Percentiles rank a stretch among this genome's conserved stretches.
phyloP scores from a whole-genome alignment of 2,888 invertebrate genomes.

The Drosophila nr. perissopoda region DNA sequence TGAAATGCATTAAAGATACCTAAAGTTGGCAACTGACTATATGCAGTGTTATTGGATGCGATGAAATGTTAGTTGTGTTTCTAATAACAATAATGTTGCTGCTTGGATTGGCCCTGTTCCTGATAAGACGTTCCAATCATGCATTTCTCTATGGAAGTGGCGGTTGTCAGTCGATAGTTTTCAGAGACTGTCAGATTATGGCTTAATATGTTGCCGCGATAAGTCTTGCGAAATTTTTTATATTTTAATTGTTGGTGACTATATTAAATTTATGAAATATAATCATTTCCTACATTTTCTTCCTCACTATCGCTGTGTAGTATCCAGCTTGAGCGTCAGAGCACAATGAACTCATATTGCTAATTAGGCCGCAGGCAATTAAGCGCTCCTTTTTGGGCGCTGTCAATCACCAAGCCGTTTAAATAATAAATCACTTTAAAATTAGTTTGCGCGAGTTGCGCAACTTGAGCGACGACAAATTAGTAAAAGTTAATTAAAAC shows the following conservation, averaged over 20 bases:
- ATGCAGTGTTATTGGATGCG: not conserved
- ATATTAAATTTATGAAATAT: not conserved
- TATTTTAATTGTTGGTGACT: not conserved
- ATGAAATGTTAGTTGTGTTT: constrained; percentile 3
- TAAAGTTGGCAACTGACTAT: constrained; percentile 7
- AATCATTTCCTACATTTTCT: not conserved
- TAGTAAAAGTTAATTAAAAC: constrained; percentile 80
- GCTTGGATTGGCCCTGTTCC: constrained; percentile 12
- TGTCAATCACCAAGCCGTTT: constrained; percentile 76
- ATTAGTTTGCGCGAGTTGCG: constrained; percentile 75
- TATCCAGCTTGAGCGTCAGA: not conserved
- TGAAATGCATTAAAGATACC: not conserved
- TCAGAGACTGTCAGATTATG: constrained; percentile 46
- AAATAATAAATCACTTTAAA: constrained; percentile 82
- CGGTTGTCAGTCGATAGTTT: constrained; percentile 34
- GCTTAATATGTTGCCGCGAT: constrained; percentile 7
- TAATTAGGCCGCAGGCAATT: constrained; percentile 69
- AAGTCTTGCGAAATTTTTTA: not conserved
- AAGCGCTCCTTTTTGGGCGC: constrained; percentile 47
- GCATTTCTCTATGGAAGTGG: constrained; percentile 47
- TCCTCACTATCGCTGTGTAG: not conserved
- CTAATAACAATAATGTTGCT: not conserved
- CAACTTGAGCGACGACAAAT: constrained; percentile 60
- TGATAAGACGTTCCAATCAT: constrained; percentile 49
- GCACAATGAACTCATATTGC: constrained; percentile 45